These are phyloP conservation scores for Corythornis leucogaster DNA, from an alignment of 2,797 vertebrate genomes.

Conservation along the genomic window DNA sequence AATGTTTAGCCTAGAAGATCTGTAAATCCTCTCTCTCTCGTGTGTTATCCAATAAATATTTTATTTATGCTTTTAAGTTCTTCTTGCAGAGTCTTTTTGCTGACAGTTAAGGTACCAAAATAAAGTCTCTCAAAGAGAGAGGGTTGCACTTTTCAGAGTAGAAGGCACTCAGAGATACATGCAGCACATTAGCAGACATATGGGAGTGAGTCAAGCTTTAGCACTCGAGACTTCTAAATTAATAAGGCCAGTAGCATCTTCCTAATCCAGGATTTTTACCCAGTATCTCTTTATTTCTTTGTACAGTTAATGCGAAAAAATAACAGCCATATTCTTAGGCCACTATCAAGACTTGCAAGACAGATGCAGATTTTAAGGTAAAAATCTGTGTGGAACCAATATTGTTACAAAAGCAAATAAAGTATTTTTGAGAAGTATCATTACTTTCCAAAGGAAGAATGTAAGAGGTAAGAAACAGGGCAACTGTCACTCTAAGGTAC, in stretches of 20 bases:
- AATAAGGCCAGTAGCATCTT: not conserved
- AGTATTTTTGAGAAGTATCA: constrained; percentile 5
- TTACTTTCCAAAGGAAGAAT: not conserved
- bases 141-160: not conserved
- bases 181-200: not conserved
- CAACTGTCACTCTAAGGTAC: constrained; percentile 17
- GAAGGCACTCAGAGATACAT: not conserved
- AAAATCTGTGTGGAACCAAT: not conserved
- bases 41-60: not conserved
- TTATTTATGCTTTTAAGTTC: not conserved
- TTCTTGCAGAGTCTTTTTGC: not conserved
- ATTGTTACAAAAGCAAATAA: not conserved
- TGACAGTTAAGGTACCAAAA: not conserved
- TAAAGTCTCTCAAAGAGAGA: not conserved
- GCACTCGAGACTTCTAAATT: not conserved
- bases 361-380: not conserved
- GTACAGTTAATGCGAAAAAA: not conserved
- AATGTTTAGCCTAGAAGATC: not conserved
- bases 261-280: not conserved
- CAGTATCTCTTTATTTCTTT: not conserved
- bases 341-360: not conserved
- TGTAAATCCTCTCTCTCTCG: not conserved
- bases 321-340: not conserved
- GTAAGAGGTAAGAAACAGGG: constrained; percentile 3
- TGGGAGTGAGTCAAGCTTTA: not conserved